Percentiles rank a stretch among this genome's conserved stretches.
Conservation (phyloP, 2,888 invertebrate genomes). For the Tigriopus californicus region DNA sequence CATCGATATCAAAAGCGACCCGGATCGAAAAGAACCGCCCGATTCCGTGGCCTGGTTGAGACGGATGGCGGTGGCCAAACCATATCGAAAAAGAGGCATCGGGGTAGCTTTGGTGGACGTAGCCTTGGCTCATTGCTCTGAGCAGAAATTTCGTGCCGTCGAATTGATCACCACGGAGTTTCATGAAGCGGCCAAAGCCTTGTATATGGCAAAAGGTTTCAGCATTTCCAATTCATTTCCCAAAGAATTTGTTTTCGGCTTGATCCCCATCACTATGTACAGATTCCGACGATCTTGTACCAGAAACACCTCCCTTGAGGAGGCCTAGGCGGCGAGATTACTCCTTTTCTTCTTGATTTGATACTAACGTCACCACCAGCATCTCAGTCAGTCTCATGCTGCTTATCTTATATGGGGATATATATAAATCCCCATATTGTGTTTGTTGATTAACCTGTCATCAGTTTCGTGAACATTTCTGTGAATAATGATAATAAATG, state of each 20-base stretch:
- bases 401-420: no score
- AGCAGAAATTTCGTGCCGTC: background rate
- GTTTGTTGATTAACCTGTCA: no score
- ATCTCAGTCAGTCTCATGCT: no score
- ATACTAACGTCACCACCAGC: no score
- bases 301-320: no score
- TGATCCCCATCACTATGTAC: background rate
- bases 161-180: conserved; percentile 5
- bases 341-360: no score
- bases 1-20: background rate
- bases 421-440: no score
- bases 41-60: conserved; percentile 3
- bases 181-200: background rate
- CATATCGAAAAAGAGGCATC: background rate
- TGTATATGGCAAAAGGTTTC: background rate
- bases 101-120: background rate
- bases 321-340: no score
- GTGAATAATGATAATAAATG: no score
- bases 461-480: no score
- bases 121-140: background rate
- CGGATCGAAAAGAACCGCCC: background rate
- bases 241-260: background rate
- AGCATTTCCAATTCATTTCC: background rate
- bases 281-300: background rate
- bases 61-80: background rate